A percentile compares a stretch with the other conserved stretches of the same genome.
These are phyloP conservation scores for Lophius piscatorius DNA, from an alignment of 2,113 vertebrate genomes.

Conservation along the genomic window DNA sequence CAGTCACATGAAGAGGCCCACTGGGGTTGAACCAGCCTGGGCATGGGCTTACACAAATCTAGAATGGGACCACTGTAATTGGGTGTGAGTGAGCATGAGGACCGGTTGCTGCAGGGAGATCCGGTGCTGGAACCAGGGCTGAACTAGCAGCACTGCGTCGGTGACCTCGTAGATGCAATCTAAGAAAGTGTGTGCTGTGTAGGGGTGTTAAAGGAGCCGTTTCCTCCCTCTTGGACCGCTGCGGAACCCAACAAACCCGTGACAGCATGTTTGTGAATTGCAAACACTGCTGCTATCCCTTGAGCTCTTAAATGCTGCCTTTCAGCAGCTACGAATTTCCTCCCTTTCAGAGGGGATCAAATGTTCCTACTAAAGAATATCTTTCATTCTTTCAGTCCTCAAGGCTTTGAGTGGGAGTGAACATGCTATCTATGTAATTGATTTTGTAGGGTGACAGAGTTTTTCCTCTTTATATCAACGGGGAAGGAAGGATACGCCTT, in stretches of 20 bases:
- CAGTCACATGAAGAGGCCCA: slow-evolving; percentile 69
- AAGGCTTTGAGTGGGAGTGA: slow-evolving; percentile 60
- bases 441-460: slow-evolving; percentile 58
- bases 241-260: slow-evolving; percentile 41
- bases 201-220: slow-evolving; percentile 8
- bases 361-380: slow-evolving; percentile 67
- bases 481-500: slow-evolving; percentile 42
- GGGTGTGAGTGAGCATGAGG: slow-evolving; percentile 21
- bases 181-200: neutral
- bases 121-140: slow-evolving; percentile 2
- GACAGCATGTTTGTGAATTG: slow-evolving; percentile 65
- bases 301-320: slow-evolving; percentile 75
- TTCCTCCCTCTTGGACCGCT: slow-evolving; percentile 22
- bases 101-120: slow-evolving; percentile 10
- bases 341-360: slow-evolving; percentile 75
- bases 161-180: slow-evolving; percentile 6
- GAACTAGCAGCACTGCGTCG: neutral
- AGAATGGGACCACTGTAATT: slow-evolving; percentile 24
- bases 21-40: slow-evolving; percentile 29
- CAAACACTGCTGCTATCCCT: slow-evolving; percentile 65
- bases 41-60: slow-evolving; percentile 6
- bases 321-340: slow-evolving; percentile 67
- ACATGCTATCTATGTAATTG: slow-evolving; percentile 64
- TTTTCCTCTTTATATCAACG: slow-evolving; percentile 56
- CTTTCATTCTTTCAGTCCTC: slow-evolving; percentile 61